Percentiles rank a stretch among this genome's conserved stretches.
Evolutionary conservation across 2,113 vertebrate genomes (phyloP).

Genomic region (Hippocampus barbouri): DNA sequence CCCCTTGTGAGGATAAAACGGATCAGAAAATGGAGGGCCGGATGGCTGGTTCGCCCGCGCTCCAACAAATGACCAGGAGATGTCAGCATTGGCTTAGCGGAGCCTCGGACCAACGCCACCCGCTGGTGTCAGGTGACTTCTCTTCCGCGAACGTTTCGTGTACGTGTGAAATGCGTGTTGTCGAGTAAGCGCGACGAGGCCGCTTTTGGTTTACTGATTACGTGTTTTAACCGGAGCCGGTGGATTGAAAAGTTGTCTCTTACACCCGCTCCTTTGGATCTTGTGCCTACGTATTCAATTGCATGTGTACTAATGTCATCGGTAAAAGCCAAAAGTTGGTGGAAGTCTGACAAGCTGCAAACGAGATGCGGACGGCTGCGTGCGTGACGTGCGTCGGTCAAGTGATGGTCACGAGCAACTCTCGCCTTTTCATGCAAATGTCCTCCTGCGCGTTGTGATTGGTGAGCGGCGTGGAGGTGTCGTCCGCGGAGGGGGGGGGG

Average conservation of each 20-base stretch:
- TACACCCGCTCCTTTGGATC: neutral
- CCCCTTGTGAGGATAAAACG: no score
- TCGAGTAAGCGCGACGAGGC: constrained; percentile 6
- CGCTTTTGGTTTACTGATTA: neutral
- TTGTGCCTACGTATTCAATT: neutral
- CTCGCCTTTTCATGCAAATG: constrained; percentile 64
- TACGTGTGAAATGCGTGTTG: neutral
- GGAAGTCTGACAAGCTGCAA: constrained; percentile 7
- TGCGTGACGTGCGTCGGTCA: constrained; percentile 40
- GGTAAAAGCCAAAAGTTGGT: neutral
- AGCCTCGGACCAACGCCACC: neutral
- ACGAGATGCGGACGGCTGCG: constrained; percentile 1
- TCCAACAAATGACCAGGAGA: constrained; percentile 32
- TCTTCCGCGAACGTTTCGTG: neutral
- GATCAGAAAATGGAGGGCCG: no score
- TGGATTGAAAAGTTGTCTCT: no score
- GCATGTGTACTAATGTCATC: neutral
- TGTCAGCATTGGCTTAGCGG: constrained; percentile 39
- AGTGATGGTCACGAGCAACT: constrained; percentile 38
- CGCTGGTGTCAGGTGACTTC: neutral
- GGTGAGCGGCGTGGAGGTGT: constrained; percentile 57
- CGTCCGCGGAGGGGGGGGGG: constrained; percentile 31
- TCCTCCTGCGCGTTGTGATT: constrained; percentile 53
- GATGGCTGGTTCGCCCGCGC: constrained; percentile 1
- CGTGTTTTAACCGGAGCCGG: no score